These are phyloP conservation scores for Archivesica marissinica DNA, from an alignment of 1,140 invertebrate species.

Conservation along the genomic window DNA sequence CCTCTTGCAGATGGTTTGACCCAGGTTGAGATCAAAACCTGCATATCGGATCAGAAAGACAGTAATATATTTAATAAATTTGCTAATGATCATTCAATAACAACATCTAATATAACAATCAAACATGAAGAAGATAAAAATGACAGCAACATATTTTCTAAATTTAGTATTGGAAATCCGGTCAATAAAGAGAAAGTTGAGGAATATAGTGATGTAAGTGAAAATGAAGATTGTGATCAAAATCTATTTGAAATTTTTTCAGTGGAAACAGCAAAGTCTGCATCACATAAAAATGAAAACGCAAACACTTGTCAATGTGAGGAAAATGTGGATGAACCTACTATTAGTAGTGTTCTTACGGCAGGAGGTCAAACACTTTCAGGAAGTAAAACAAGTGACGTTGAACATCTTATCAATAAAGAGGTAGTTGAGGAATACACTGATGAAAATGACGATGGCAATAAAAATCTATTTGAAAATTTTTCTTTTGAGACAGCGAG, in stretches of 20 bases:
- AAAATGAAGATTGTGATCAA: not conserved
- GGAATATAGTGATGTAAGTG: not conserved
- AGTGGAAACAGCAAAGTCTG: not conserved
- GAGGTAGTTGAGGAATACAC: not conserved
- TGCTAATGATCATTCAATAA: not conserved
- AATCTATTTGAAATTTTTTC: slow-evolving; percentile 21
- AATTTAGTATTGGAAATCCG: not conserved
- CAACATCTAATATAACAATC: not conserved
- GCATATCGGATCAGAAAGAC: too few relatives aligned
- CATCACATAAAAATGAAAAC: not conserved
- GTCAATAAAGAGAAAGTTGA: not conserved
- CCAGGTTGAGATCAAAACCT: too few relatives aligned
- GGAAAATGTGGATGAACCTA: not conserved
- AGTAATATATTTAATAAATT: slow-evolving; percentile 9
- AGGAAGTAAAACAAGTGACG: not conserved
- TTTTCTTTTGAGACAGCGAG: not conserved
- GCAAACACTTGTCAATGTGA: not conserved
- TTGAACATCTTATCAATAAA: too few relatives aligned
- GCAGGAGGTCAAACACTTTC: not conserved
- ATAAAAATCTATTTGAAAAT: not conserved
- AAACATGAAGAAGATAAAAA: not conserved
- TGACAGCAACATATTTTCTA: slow-evolving; percentile 1
- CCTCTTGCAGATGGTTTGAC: too few relatives aligned
- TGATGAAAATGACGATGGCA: not conserved
- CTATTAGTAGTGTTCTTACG: not conserved